phyloP scores from a whole-genome alignment of 2,113 vertebrate genomes.

The Ahaetulla prasina region DNA sequence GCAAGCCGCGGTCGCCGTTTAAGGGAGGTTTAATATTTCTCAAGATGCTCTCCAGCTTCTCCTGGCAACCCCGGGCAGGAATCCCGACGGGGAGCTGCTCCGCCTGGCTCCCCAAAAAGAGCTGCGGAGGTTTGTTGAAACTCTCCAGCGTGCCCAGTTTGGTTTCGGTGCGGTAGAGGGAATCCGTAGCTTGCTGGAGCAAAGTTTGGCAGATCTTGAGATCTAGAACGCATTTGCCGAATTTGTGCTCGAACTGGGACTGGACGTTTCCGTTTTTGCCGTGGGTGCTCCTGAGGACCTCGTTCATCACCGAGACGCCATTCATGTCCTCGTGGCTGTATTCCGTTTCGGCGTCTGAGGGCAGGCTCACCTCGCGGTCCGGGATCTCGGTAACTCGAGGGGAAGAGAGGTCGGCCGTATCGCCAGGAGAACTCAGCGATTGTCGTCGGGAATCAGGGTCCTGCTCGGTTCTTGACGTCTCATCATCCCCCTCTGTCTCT shows the following conservation, averaged over 20 bases:
- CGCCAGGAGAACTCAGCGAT: not conserved
- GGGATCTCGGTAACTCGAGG: not conserved
- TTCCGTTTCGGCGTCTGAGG: slow-evolving; percentile 14
- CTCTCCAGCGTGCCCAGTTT: slow-evolving; percentile 26
- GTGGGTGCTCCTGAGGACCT: slow-evolving; percentile 9
- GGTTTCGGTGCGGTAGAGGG: slow-evolving; percentile 35
- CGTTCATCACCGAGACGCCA: not conserved
- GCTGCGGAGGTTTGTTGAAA: slow-evolving; percentile 5
- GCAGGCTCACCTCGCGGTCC: slow-evolving; percentile 15
- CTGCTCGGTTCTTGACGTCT: not conserved
- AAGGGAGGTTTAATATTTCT: not conserved
- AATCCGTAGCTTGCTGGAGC: slow-evolving; percentile 42
- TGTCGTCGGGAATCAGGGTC: not conserved
- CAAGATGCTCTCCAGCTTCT: not conserved
- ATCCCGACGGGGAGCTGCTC: not conserved
- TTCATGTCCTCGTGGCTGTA: slow-evolving; percentile 46
- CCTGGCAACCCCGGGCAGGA: not conserved
- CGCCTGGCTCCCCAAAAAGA: not conserved
- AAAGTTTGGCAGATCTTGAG: slow-evolving; percentile 56
- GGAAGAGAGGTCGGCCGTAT: not conserved
- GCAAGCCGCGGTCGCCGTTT: not conserved
- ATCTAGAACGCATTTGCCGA: slow-evolving; percentile 61
- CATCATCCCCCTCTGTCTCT: slow-evolving; percentile 24
- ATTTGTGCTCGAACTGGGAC: slow-evolving; percentile 38
- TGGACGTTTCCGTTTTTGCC: not conserved